Conservation (phyloP, 2,888 invertebrate species). For the Rhabditophanes sp. region DNA sequence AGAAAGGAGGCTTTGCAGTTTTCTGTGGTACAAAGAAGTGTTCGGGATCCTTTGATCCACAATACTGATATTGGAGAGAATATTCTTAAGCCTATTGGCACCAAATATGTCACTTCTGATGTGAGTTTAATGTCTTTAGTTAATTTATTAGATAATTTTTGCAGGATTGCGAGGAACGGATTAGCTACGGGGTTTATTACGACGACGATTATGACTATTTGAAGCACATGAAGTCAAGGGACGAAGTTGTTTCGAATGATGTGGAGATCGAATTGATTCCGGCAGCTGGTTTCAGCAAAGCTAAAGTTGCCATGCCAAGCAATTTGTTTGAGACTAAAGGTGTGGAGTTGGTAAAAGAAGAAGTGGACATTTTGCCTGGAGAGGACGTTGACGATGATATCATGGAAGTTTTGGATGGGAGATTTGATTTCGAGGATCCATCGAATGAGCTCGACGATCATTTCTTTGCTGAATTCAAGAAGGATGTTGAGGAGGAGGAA, state of each 20-base stretch:
- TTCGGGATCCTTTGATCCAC: constrained; percentile 72
- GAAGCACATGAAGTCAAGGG: constrained; percentile 63
- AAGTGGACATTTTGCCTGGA: constrained; percentile 47
- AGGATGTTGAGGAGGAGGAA: constrained; percentile 11
- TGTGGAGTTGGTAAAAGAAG: constrained; percentile 62
- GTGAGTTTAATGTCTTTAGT: too few species aligned
- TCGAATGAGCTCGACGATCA: constrained; percentile 12
- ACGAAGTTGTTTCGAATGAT: constrained; percentile 21
- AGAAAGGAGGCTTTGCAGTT: constrained; percentile 66
- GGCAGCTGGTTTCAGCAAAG: constrained; percentile 2
- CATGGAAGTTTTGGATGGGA: constrained; percentile 60
- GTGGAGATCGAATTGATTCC: constrained; percentile 1
- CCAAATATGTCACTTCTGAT: too few species aligned
- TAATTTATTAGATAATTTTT: neutral
- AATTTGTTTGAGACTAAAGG: constrained; percentile 71
- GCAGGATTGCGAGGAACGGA: constrained; percentile 48
- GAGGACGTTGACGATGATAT: constrained; percentile 69
- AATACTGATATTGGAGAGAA: constrained; percentile 67
- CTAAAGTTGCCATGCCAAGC: constrained; percentile 58
- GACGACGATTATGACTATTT: constrained; percentile 89
- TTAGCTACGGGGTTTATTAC: constrained; percentile 74
- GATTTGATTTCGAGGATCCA: constrained; percentile 10
- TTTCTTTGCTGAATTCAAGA: constrained; percentile 14
- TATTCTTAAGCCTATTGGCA: constrained; percentile 53
- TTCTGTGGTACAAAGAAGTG: constrained; percentile 77